These are phyloP conservation scores for Drosophila aldrichi DNA, from an alignment of 2,888 invertebrate genomes.

Conservation along the genomic window DNA sequence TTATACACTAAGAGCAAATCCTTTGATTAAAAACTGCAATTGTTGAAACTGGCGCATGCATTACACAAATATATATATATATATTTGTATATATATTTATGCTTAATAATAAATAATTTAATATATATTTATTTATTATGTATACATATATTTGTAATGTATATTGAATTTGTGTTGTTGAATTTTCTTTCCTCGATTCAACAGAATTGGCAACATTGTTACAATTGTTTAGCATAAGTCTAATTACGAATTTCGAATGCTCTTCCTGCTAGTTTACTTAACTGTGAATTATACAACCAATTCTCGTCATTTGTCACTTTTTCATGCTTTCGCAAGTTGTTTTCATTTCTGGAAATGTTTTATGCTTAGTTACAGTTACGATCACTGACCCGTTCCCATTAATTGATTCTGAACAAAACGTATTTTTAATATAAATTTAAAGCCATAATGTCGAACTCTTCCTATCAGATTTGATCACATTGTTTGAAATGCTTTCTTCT, in stretches of 20 bases:
- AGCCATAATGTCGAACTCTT: conserved; percentile 14
- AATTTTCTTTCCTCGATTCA: conserved; percentile 30
- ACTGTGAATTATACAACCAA: conserved; percentile 73
- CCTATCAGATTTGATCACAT: conserved; percentile 24
- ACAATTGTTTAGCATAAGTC: conserved; percentile 48
- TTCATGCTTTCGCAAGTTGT: conserved; percentile 26
- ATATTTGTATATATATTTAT: conserved; percentile 43
- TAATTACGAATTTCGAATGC: conserved; percentile 44
- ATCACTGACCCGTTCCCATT: conserved; percentile 2
- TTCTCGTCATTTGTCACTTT: conserved; percentile 38
- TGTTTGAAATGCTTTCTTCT: conserved; percentile 1
- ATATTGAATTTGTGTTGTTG: conserved; percentile 44
- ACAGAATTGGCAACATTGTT: conserved; percentile 74
- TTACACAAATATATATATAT: conserved; percentile 35
- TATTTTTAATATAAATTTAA: conserved; percentile 31
- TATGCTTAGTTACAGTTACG: conserved; percentile 5
- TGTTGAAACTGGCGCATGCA: conserved; percentile 56
- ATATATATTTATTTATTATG: conserved; percentile 39
- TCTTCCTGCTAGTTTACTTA: conserved; percentile 43
- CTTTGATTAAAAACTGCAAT: conserved; percentile 56
- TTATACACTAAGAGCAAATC: conserved; percentile 64
- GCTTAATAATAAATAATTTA: conserved; percentile 64
- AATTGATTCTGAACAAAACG: conserved; percentile 2
- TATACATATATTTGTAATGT: conserved; percentile 40
- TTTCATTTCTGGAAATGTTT: conserved; percentile 9